A percentile compares a stretch with the other conserved stretches of the same genome.
These are phyloP conservation scores for Chaetogeoica ovagalla DNA, from an alignment of 2,888 invertebrate species.

Conservation along the genomic window DNA sequence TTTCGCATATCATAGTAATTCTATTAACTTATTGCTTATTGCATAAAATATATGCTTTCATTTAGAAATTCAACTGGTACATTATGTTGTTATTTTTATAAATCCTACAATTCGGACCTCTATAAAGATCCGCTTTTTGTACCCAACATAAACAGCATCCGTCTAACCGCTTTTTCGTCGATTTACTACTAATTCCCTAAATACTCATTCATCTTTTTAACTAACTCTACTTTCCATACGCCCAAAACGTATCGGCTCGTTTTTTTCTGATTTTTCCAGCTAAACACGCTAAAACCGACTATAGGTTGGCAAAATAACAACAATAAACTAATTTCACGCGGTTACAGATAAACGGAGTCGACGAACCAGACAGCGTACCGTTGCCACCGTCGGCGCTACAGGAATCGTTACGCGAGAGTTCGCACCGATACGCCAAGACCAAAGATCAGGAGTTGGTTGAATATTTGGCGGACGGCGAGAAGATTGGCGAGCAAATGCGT, in stretches of 20 bases:
- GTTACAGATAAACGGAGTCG: constrained; percentile 71
- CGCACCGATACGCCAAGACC: constrained; percentile 71
- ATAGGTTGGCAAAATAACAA: too few species aligned
- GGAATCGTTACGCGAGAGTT: constrained; percentile 64
- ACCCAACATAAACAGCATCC: too few species aligned
- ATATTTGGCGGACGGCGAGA: constrained; percentile 78
- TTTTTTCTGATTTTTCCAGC: too few species aligned
- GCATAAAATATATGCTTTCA: not conserved
- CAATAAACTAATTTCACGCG: not conserved
- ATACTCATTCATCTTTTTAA: too few species aligned
- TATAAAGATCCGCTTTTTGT: too few species aligned
- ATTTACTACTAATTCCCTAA: too few species aligned
- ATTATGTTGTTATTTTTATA: too few species aligned
- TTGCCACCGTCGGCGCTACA: constrained; percentile 59
- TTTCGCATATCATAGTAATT: not conserved
- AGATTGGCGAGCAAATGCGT: constrained; percentile 78
- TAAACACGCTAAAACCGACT: too few species aligned
- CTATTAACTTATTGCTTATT: not conserved
- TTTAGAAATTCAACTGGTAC: too few species aligned
- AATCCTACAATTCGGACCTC: too few species aligned
- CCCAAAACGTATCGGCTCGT: too few species aligned
- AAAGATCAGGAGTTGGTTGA: constrained; percentile 82
- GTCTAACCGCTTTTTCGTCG: not conserved
- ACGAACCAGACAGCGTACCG: constrained; percentile 67
- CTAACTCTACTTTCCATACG: too few species aligned